phyloP scores from a whole-genome alignment of 1,140 invertebrate genomes.

The Homarus americanus region DNA sequence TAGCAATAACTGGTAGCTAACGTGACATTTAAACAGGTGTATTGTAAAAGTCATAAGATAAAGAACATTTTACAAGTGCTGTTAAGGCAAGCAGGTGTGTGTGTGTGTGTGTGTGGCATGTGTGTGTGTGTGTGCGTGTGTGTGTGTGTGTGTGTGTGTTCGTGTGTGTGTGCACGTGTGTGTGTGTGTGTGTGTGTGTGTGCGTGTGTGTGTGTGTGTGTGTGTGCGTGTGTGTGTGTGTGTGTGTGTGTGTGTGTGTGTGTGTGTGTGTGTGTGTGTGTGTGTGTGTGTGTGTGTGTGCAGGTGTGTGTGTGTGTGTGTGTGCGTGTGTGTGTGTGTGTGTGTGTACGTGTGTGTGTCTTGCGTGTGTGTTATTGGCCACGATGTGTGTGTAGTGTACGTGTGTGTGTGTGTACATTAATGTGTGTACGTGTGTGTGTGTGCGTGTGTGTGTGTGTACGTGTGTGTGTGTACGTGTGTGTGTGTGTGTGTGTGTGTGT shows the following conservation, averaged over 20 bases:
- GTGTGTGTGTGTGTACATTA: constrained; percentile 18
- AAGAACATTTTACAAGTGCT: too few species aligned
- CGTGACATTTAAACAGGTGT: too few species aligned
- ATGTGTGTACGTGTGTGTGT: constrained; percentile 42
- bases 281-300: constrained; percentile 17
- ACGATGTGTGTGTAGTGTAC: not conserved
- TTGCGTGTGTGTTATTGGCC: not conserved
- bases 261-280: constrained; percentile 47
- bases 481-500: too few species aligned
- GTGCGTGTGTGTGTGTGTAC: constrained; percentile 32
- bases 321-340: constrained; percentile 17
- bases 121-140: too few species aligned
- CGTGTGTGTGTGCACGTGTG: constrained; percentile 14
- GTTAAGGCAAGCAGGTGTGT: too few species aligned
- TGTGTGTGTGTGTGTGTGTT: too few species aligned
- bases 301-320: constrained; percentile 13
- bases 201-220: constrained; percentile 33
- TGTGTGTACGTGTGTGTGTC: not conserved
- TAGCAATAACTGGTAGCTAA: too few species aligned
- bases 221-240: constrained; percentile 37
- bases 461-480: constrained; percentile 28
- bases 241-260: constrained; percentile 51
- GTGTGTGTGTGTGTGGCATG: too few species aligned
- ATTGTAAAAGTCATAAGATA: too few species aligned
- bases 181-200: constrained; percentile 39